Conservation (phyloP, 2,888 invertebrate species). For the Ichneumoninae sp. region DNA sequence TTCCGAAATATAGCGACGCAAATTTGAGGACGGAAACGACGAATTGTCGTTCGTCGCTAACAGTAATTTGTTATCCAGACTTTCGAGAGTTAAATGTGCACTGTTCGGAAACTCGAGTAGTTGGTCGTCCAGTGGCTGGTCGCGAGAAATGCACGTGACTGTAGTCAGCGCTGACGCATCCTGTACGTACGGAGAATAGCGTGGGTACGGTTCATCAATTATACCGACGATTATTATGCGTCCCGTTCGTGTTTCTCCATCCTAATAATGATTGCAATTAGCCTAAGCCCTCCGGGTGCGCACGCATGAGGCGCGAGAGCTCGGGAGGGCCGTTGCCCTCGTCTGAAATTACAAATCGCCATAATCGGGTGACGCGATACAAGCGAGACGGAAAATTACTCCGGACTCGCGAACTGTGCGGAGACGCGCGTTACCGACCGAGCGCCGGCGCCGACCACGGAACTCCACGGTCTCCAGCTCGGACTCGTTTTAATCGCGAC, state of each 20-base stretch:
- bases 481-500: conserved; percentile 26
- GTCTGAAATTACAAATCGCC: conserved; percentile 59
- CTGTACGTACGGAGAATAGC: conserved; percentile 34
- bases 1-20: not conserved
- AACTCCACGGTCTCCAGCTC: conserved; percentile 12
- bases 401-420: not conserved
- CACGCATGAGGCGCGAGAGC: not conserved
- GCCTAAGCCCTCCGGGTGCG: conserved; percentile 25
- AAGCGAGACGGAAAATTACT: conserved; percentile 46
- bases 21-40: not conserved
- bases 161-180: conserved; percentile 1
- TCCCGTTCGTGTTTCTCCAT: conserved; percentile 39
- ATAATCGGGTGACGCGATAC: conserved; percentile 55
- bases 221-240: conserved; percentile 52
- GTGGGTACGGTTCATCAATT: conserved; percentile 58
- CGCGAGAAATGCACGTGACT: not conserved
- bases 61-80: not conserved
- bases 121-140: not conserved
- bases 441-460: conserved; percentile 13
- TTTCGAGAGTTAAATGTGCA: not conserved
- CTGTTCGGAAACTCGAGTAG: conserved; percentile 4
- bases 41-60: not conserved
- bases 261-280: conserved; percentile 56
- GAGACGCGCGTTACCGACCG: not conserved
- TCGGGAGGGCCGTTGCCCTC: conserved; percentile 39